These are phyloP conservation scores for Drosophila rufa DNA, from an alignment of 1,140 invertebrate species.

Conservation along the genomic window DNA sequence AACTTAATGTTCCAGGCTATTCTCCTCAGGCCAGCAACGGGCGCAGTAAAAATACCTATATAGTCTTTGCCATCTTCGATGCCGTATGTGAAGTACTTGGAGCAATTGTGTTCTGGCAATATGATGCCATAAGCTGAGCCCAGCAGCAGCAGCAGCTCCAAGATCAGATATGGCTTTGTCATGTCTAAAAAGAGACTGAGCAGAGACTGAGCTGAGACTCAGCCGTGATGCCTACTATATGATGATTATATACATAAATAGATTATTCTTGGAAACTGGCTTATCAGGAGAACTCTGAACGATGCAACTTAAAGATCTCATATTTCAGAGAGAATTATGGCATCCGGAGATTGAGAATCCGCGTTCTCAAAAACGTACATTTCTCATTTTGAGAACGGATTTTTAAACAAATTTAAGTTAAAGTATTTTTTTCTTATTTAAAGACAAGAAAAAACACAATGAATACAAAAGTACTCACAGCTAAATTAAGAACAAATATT, in stretches of 20 bases:
- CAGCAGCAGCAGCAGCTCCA: neutral
- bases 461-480: too few species aligned
- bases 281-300: neutral
- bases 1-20: neutral
- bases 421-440: too few species aligned
- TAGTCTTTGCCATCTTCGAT: too few species aligned
- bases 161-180: neutral
- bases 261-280: neutral
- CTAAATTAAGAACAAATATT: too few species aligned
- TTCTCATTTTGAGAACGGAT: too few species aligned
- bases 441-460: too few species aligned
- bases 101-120: conserved; percentile 1
- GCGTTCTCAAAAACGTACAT: too few species aligned
- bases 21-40: neutral
- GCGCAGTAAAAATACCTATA: neutral
- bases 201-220: neutral
- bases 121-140: neutral
- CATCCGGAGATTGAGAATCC: too few species aligned
- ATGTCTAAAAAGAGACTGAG: neutral
- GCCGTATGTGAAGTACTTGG: neutral
- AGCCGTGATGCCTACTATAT: too few species aligned
- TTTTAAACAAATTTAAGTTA: too few species aligned
- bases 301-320: too few species aligned
- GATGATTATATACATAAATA: neutral
- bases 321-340: neutral